phyloP scores from a whole-genome alignment of 2,113 vertebrate genomes.

The Poicephalus gulielmi region DNA sequence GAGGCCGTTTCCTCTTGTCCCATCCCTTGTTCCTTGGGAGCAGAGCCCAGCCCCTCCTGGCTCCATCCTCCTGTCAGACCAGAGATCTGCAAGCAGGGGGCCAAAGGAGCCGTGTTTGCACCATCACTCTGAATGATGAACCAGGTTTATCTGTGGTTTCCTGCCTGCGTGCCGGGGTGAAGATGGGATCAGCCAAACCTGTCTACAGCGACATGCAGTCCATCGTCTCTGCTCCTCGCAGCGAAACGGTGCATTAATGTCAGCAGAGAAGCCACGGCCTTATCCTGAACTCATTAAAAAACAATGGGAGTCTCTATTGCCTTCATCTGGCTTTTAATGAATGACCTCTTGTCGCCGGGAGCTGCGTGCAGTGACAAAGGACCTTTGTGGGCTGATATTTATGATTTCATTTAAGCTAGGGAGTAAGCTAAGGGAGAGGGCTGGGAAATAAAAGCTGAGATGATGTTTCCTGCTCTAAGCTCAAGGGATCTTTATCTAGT shows the following conservation, averaged over 20 bases:
- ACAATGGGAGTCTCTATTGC: slow-evolving; percentile 49
- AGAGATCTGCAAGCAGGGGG: not conserved
- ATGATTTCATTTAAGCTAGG: slow-evolving; percentile 50
- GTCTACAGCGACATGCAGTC: rapidly evolving
- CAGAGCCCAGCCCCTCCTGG: not conserved
- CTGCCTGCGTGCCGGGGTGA: rapidly evolving
- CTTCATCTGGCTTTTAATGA: slow-evolving; percentile 57
- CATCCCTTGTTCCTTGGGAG: not conserved
- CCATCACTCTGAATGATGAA: rapidly evolving
- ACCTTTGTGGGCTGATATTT: slow-evolving; percentile 51
- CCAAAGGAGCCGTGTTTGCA: rapidly evolving
- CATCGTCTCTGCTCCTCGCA: not conserved
- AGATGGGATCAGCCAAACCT: not conserved
- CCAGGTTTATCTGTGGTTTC: not conserved
- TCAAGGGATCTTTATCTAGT: slow-evolving; percentile 44
- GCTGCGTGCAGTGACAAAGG: slow-evolving; percentile 39
- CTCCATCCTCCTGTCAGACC: not conserved
- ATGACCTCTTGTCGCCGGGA: slow-evolving; percentile 61
- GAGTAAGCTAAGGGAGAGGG: not conserved
- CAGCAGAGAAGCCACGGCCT: not conserved
- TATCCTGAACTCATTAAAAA: slow-evolving; percentile 18
- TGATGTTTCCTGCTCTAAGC: slow-evolving; percentile 39
- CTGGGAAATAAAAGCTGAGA: slow-evolving; percentile 21
- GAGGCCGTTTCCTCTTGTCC: not conserved
- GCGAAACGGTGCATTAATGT: not conserved